Evolutionary conservation across 2,888 invertebrate genomes (phyloP).

Genomic region (Noctua comes): DNA sequence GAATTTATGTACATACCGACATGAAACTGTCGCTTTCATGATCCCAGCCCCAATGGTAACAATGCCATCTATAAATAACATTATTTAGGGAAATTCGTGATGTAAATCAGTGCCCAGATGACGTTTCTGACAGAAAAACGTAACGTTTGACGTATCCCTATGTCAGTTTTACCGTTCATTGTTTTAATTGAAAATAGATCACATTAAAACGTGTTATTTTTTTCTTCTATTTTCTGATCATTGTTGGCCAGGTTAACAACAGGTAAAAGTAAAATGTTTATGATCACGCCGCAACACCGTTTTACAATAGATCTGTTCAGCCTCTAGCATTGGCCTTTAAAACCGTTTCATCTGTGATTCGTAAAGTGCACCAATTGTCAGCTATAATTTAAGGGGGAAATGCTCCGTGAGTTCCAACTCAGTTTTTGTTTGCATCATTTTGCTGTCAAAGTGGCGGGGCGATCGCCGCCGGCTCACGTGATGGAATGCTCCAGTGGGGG

Average conservation of each 20-base stretch:
- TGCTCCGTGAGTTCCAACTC: constrained; percentile 35
- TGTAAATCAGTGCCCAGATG: constrained; percentile 32
- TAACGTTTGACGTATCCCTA: constrained; percentile 14
- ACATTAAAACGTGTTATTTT: neutral
- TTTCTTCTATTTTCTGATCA: constrained; percentile 11
- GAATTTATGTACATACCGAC: constrained; percentile 55
- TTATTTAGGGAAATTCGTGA: constrained; percentile 31
- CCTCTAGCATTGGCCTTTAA: constrained; percentile 60
- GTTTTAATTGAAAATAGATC: constrained; percentile 22
- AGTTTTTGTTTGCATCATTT: constrained; percentile 75
- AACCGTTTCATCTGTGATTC: constrained; percentile 63
- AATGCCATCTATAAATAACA: constrained; percentile 36
- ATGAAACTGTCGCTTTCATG: constrained; percentile 48
- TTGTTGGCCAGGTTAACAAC: neutral
- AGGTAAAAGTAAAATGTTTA: constrained; percentile 29
- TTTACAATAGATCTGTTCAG: constrained; percentile 42
- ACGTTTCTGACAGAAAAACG: constrained; percentile 43
- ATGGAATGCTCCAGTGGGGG: constrained; percentile 74
- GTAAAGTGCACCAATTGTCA: constrained; percentile 67
- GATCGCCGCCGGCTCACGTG: constrained; percentile 73
- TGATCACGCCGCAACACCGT: constrained; percentile 32
- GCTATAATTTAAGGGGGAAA: constrained; percentile 60
- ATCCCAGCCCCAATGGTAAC: constrained; percentile 49
- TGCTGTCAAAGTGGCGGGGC: constrained; percentile 71
- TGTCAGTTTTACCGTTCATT: constrained; percentile 13